Evolutionary conservation across 2,797 vertebrate genomes (phyloP).

Genomic region (Morus bassanus): DNA sequence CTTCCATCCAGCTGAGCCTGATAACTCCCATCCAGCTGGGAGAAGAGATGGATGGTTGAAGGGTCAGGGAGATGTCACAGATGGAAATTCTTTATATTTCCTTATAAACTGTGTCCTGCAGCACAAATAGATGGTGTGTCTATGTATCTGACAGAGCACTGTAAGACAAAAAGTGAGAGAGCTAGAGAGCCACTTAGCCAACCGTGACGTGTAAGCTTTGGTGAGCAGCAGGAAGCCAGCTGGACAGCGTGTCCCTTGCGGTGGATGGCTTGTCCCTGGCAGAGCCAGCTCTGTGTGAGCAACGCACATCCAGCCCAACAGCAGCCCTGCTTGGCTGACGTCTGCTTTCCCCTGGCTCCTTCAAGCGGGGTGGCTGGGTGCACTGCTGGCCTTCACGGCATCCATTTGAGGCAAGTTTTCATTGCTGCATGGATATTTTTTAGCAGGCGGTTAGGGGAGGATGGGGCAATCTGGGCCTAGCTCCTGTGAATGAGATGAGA

Average conservation of each 20-base stretch:
- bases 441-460: neutral
- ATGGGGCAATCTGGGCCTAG: neutral
- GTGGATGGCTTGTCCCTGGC: neutral
- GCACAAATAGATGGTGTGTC: neutral
- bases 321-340: neutral
- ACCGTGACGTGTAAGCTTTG: fast-evolving
- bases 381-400: neutral
- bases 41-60: neutral
- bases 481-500: neutral
- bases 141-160: neutral
- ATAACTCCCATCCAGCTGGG: neutral
- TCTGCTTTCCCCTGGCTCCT: neutral
- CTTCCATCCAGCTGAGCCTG: neutral
- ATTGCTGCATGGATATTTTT: neutral
- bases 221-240: neutral
- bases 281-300: neutral
- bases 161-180: neutral
- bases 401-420: neutral
- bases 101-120: neutral
- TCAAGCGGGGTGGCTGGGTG: fast-evolving
- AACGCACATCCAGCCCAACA: neutral
- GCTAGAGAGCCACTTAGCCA: neutral
- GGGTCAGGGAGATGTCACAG: neutral
- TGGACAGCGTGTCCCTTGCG: neutral
- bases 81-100: neutral